Base-by-base conservation (phyloP, 2,113 vertebrate species). In the Malurus melanocephalus region DNA sequence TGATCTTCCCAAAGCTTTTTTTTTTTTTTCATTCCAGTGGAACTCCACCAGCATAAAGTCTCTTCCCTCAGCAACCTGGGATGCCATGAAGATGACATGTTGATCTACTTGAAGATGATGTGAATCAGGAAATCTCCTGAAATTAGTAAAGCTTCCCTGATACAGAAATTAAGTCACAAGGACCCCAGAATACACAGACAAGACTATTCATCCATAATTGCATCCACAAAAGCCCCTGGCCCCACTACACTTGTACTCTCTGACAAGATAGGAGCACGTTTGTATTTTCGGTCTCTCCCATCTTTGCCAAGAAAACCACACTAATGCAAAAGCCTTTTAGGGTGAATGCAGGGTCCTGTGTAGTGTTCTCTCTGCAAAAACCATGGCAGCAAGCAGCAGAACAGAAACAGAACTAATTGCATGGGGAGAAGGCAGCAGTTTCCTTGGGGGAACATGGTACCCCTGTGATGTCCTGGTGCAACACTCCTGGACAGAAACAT, bases 391-490 rank as follows among this genome's bases (percentile, higher is more conserved):
- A 24, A 23, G 12, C 5, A 80, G 32, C 65, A 84, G 61, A 55
- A 51, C 2, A 62, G 33, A 69, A 46, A 33, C 2, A 1, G 67
- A 87, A 64, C 45, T 28, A n/a, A 57, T 12, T 67, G 7, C 19
- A 33, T 3, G 6, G 30, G 16, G 12, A 45, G n/a, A 74, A 71
- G 27, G 42, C 16, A 42, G 8, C 16, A 40, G 21, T 68, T 53
- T 62, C 32, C 28, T 16, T 4, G 2, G 6, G 18, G 18, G 7
- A 74, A 5, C 0, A 0, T 20, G 9, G 15, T 22, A 38, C 30
- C 16, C 32, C 62, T 52, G 23, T 57, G 42, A 61, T 42, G 38
- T 45, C 33, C 38, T 53, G 38, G 17, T 67, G 35, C 4, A 11
- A 53, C 8, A 32, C 14, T 55, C 28, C 13, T 30, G 28, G 19